Conservation (phyloP, 2,888 invertebrate species). For the Oligia latruncula region DNA sequence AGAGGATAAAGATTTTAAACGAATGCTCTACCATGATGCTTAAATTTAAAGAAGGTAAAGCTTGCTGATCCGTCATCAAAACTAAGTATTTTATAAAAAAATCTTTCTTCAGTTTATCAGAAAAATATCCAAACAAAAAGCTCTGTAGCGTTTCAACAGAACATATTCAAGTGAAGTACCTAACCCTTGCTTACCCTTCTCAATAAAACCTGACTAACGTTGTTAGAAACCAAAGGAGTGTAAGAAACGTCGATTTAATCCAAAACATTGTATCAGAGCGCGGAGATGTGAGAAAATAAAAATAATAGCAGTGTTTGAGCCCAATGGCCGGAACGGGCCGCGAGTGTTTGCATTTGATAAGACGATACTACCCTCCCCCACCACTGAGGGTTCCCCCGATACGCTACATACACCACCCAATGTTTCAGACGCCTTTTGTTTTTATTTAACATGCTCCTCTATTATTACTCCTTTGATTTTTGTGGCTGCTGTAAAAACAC, state of each 20-base stretch:
- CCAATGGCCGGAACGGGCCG: conserved; percentile 86
- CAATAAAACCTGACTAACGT: conserved; percentile 68
- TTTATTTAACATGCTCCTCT: conserved; percentile 50
- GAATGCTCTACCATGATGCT: background rate
- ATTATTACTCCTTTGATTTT: conserved; percentile 33
- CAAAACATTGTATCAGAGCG: conserved; percentile 71
- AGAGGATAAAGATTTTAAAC: background rate
- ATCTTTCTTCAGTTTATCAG: background rate
- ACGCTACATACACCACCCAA: conserved; percentile 64
- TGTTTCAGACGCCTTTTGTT: conserved; percentile 59
- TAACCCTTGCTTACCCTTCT: conserved; percentile 61
- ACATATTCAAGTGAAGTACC: conserved; percentile 57
- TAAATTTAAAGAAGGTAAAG: background rate
- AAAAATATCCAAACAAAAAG: conserved; percentile 21
- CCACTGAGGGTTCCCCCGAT: conserved; percentile 67
- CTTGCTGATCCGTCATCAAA: background rate
- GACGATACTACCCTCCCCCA: conserved; percentile 69
- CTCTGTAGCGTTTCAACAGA: conserved; percentile 38
- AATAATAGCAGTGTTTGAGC: conserved; percentile 84
- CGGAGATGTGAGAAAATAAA: conserved; percentile 83
- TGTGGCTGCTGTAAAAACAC: conserved; percentile 23
- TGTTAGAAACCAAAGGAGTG: conserved; percentile 71
- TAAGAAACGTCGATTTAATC: conserved; percentile 76
- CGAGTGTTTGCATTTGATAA: conserved; percentile 89
- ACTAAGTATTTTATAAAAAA: no score